Evolutionary conservation across 2,797 vertebrate genomes (phyloP).

Genomic region (Phrynocephalus forsythii): DNA sequence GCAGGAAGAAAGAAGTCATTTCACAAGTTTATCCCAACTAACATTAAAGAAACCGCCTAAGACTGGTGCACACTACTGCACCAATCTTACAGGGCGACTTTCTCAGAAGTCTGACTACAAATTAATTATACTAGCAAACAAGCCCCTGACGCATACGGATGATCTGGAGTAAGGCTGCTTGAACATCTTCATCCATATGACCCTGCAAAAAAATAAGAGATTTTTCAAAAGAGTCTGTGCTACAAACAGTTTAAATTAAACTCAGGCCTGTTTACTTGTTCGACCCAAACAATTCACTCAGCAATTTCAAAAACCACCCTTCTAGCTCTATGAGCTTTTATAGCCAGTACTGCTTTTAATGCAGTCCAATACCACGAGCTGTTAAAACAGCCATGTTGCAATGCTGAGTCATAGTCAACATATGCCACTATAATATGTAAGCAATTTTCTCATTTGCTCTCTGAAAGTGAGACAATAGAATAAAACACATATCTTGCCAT

Average conservation of each 20-base stretch:
- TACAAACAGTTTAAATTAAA: too few relatives aligned
- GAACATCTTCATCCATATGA: constrained; percentile 99
- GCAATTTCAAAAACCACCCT: too few relatives aligned
- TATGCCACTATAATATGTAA: neutral
- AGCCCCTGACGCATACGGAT: constrained; percentile 97
- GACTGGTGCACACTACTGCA: neutral
- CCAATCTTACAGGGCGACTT: too few relatives aligned
- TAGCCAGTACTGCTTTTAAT: neutral
- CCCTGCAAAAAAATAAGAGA: constrained; percentile 78
- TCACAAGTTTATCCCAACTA: neutral
- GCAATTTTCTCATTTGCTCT: too few relatives aligned
- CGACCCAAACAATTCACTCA: neutral
- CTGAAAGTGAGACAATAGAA: too few relatives aligned
- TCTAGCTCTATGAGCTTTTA: too few relatives aligned
- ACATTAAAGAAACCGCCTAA: neutral
- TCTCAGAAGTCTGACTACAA: constrained; percentile 6
- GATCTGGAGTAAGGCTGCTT: constrained; percentile 96
- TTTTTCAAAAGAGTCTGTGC: neutral
- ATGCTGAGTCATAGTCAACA: neutral
- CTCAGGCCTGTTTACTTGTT: too few relatives aligned
- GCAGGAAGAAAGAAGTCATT: neutral
- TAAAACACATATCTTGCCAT: fast-evolving
- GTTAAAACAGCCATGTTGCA: neutral
- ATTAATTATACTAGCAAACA: constrained; percentile 84
- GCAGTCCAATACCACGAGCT: neutral